Conservation (phyloP, 2,797 vertebrate genomes). For the Naso thynnoides region DNA sequence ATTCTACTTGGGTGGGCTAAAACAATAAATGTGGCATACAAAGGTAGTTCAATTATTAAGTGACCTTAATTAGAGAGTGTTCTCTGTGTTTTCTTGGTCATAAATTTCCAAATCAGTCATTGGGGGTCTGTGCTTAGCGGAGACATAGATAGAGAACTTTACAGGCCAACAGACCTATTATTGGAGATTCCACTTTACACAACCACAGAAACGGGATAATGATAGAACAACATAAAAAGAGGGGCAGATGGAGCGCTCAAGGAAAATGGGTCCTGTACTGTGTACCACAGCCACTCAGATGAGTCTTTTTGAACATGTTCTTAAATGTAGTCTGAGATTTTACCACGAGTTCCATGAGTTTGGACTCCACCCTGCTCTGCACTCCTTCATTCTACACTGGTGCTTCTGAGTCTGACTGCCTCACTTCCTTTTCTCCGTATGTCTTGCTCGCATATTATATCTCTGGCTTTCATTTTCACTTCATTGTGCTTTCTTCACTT, state of each 20-base stretch:
- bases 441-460: conserved; percentile 45
- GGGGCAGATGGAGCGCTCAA: conserved; percentile 37
- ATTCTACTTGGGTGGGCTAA: not conserved
- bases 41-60: not conserved
- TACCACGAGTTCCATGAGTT: conserved; percentile 68
- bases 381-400: conserved; percentile 49
- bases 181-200: conserved; percentile 44
- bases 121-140: not conserved
- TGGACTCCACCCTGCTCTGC: conserved; percentile 74
- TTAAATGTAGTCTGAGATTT: conserved; percentile 74
- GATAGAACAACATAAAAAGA: conserved; percentile 63
- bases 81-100: not conserved
- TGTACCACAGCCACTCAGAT: conserved; percentile 52
- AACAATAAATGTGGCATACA: not conserved
- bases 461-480: conserved; percentile 41
- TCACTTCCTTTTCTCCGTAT: conserved; percentile 40
- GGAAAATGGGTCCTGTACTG: conserved; percentile 53
- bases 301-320: conserved; percentile 71
- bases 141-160: conserved; percentile 16
- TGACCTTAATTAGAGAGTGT: not conserved
- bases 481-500: conserved; percentile 22
- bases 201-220: conserved; percentile 72
- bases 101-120: conserved; percentile 9
- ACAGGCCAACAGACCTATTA: conserved; percentile 24
- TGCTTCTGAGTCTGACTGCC: conserved; percentile 53